Evolutionary conservation across 2,888 invertebrate species (phyloP).

Genomic region (Eueremaeus valkanovi): DNA sequence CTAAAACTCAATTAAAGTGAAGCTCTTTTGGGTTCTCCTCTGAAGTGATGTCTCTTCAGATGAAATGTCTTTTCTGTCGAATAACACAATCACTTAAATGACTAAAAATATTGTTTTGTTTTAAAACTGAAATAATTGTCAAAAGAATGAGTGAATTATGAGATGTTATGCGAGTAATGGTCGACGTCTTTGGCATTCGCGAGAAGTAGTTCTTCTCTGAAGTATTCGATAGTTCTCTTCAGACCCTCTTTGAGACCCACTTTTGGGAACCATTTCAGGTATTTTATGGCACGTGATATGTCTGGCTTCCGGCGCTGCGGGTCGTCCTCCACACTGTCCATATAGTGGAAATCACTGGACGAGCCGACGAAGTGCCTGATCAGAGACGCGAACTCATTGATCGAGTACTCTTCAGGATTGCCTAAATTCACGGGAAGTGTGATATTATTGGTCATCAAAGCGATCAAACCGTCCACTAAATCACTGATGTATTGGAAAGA

Average conservation of each 20-base stretch:
- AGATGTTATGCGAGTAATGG: too few species aligned
- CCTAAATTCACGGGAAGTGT: conserved; percentile 91
- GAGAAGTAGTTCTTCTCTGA: conserved; percentile 54
- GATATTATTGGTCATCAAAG: conserved; percentile 90
- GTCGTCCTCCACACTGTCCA: conserved; percentile 89
- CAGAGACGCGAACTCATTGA: conserved; percentile 64
- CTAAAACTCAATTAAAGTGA: too few species aligned
- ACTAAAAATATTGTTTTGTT: too few species aligned
- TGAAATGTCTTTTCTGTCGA: too few species aligned
- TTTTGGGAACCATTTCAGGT: conserved; percentile 87
- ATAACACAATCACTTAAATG: too few species aligned
- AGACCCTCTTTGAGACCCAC: conserved; percentile 80
- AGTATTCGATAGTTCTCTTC: conserved; percentile 87
- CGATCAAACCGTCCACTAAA: conserved; percentile 86
- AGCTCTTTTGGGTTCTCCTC: too few species aligned
- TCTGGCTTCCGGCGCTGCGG: conserved; percentile 91
- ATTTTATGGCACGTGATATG: conserved; percentile 77
- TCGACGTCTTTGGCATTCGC: background rate
- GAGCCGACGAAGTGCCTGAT: conserved; percentile 55
- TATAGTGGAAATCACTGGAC: conserved; percentile 65
- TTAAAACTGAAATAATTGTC: too few species aligned
- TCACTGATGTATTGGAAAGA: conserved; percentile 98
- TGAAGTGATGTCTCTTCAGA: too few species aligned
- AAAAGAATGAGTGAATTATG: too few species aligned
- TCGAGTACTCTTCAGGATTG: conserved; percentile 96